phyloP scores from a whole-genome alignment of 2,113 vertebrate species.

The Pelecanus crispus region DNA sequence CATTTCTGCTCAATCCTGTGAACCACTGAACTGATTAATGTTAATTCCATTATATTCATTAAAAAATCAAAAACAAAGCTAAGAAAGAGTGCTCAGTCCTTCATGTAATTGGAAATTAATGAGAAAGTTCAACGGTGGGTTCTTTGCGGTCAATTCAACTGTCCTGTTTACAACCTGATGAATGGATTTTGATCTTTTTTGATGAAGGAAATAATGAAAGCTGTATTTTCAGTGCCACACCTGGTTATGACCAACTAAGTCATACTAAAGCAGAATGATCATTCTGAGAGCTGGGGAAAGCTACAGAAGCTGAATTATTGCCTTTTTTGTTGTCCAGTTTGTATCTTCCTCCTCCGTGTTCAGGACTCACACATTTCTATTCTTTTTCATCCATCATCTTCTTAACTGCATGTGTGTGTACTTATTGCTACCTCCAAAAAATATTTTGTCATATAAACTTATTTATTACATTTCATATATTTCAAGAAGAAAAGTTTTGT shows the following conservation, averaged over 20 bases:
- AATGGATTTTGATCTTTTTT: not conserved
- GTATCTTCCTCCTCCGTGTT: not conserved
- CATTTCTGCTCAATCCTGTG: conserved; percentile 11
- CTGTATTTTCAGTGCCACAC: not conserved
- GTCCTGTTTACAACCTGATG: not conserved
- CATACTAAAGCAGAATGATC: not conserved
- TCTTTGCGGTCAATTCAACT: not conserved
- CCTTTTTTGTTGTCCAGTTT: not conserved
- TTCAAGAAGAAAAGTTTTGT: not conserved
- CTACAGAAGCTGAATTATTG: not conserved
- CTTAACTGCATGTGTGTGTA: not conserved
- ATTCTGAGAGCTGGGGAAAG: not conserved
- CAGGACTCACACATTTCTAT: not conserved
- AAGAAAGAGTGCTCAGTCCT: not conserved
- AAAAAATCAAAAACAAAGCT: conserved; percentile 11
- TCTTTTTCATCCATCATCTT: not conserved
- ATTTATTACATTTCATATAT: not conserved
- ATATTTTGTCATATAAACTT: not conserved
- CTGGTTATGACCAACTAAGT: not conserved
- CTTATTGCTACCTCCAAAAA: not conserved
- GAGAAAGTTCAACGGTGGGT: not conserved
- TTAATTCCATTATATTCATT: conserved; percentile 30
- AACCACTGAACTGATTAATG: conserved; percentile 28
- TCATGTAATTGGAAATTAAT: conserved; percentile 39
- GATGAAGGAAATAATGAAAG: not conserved